Evolutionary conservation across 2,797 vertebrate species (phyloP).

Genomic region (Melanotaenia nigrans): DNA sequence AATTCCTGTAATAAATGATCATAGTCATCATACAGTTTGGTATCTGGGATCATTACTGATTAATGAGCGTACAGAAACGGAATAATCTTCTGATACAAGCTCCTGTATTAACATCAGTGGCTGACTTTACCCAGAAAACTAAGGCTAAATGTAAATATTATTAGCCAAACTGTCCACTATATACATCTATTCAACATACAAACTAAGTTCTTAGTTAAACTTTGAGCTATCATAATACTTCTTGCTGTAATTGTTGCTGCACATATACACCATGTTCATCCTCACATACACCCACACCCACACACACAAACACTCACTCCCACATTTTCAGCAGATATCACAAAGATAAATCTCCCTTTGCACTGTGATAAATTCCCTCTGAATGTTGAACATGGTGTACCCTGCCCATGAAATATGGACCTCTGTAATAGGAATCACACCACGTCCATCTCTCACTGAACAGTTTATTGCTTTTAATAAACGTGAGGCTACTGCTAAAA

Average conservation of each 20-base stretch:
- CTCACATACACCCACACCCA: constrained; percentile 5
- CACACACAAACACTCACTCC: neutral
- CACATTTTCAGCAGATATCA: constrained; percentile 49
- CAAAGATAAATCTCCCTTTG: constrained; percentile 67
- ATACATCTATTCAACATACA: neutral
- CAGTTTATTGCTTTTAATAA: constrained; percentile 68
- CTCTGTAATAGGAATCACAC: constrained; percentile 50
- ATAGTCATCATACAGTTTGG: neutral
- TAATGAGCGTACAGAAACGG: neutral
- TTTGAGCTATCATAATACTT: neutral
- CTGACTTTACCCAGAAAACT: neutral
- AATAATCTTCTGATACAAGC: neutral
- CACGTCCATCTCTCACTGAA: constrained; percentile 53
- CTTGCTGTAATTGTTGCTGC: constrained; percentile 6
- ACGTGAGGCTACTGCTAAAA: constrained; percentile 62
- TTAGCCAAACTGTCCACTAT: neutral
- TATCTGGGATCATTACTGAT: neutral
- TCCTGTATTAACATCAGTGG: neutral
- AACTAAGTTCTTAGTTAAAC: neutral
- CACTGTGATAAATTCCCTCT: constrained; percentile 63
- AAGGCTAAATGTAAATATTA: neutral
- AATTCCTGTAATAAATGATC: neutral
- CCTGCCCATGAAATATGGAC: constrained; percentile 70
- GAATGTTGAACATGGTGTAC: constrained; percentile 58
- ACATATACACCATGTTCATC: constrained; percentile 17